phyloP scores from a whole-genome alignment of 37 sponge, comb jelly and placozoan genomes.

The Lycopodina hypogea region DNA sequence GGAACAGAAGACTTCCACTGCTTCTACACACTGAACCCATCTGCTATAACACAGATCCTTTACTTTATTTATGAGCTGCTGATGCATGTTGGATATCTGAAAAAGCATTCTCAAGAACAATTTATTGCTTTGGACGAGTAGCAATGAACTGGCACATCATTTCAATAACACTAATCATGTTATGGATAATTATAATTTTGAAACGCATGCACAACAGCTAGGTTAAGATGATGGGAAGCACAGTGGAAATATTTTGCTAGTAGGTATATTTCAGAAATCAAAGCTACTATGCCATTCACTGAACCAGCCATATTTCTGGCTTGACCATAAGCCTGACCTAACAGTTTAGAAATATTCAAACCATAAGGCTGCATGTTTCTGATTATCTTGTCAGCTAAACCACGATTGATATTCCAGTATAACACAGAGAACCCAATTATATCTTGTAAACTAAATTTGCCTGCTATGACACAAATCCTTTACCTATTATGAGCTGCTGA shows the following conservation, averaged over 20 bases:
- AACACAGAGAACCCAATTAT: too few relatives aligned
- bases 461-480: too few relatives aligned
- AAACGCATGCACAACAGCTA: conserved; percentile 47
- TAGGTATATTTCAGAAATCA: conserved; percentile 31
- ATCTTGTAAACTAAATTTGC: too few relatives aligned
- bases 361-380: conserved; percentile 20
- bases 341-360: conserved; percentile 4
- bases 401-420: too few relatives aligned
- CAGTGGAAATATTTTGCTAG: conserved; percentile 56
- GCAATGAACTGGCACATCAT: conserved; percentile 22
- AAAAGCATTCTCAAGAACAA: conserved; percentile 21
- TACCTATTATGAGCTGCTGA: too few relatives aligned
- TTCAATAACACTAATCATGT: conserved; percentile 30
- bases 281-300: conserved; percentile 35
- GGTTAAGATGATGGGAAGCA: conserved; percentile 49
- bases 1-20: neutral
- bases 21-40: conserved; percentile 39
- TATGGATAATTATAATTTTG: conserved; percentile 17
- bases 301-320: conserved; percentile 68
- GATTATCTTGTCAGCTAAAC: conserved; percentile 56
- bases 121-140: conserved; percentile 19
- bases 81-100: conserved; percentile 1
- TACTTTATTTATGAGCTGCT: neutral
- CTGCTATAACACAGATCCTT: conserved; percentile 55
- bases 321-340: conserved; percentile 62